A percentile compares a stretch with the other conserved stretches of the same genome.
phyloP scores from a whole-genome alignment of 92 coral and sea anemone species.

The Zoanthus sociatus region DNA sequence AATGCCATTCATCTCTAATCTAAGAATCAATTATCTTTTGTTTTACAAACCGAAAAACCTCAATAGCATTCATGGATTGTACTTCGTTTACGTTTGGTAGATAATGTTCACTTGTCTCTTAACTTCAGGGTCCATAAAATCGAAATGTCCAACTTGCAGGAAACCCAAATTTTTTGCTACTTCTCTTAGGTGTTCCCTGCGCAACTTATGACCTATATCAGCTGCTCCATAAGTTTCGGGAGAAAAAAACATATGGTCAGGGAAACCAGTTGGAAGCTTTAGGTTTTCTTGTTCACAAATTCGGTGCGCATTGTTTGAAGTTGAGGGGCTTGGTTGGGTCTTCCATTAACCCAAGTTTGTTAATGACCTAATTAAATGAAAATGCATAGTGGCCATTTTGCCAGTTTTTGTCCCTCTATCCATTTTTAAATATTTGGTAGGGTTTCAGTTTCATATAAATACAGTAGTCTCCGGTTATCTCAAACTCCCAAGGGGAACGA shows the following conservation, averaged over 20 bases:
- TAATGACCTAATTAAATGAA: constrained; percentile 26
- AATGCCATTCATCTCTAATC: too few species aligned
- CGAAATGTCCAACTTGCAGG: constrained; percentile 32
- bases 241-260: constrained; percentile 73
- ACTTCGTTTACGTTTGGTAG: constrained; percentile 66
- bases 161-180: constrained; percentile 71
- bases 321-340: constrained; percentile 80
- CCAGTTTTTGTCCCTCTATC: constrained; percentile 81
- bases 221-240: constrained; percentile 47
- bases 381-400: constrained; percentile 76
- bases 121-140: constrained; percentile 51
- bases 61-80: constrained; percentile 72
- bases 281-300: constrained; percentile 71
- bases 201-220: constrained; percentile 58
- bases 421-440: constrained; percentile 64
- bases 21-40: constrained; percentile 18
- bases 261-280: constrained; percentile 78
- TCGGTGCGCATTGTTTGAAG: constrained; percentile 71
- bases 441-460: constrained; percentile 50
- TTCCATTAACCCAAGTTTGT: constrained; percentile 58
- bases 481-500: too few species aligned
- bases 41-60: constrained; percentile 64
- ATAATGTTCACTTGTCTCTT: constrained; percentile 61
- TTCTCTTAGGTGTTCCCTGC: constrained; percentile 63
- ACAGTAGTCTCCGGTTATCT: too few species aligned